These are phyloP conservation scores for Mactromeris polynyma DNA, from an alignment of 2,888 invertebrate genomes.

Conservation along the genomic window DNA sequence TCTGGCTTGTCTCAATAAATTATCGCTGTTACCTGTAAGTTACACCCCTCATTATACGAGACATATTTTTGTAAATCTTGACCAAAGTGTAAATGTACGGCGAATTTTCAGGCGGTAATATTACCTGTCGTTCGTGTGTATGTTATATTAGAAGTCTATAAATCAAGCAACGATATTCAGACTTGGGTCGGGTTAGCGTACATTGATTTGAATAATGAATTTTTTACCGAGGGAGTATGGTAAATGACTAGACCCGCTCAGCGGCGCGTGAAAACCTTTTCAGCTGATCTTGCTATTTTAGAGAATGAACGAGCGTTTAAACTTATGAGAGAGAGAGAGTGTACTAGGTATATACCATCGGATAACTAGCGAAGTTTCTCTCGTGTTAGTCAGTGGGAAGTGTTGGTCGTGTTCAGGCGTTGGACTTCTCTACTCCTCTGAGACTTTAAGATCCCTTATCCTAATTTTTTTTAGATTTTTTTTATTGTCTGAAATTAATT, in stretches of 20 bases:
- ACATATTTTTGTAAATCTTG: constrained; percentile 11
- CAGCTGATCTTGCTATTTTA: constrained; percentile 62
- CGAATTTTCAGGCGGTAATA: constrained; percentile 10
- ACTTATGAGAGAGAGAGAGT: neutral
- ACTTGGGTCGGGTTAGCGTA: constrained; percentile 20
- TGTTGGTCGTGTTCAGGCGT: constrained; percentile 7
- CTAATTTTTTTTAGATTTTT: neutral
- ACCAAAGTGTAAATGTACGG: constrained; percentile 3
- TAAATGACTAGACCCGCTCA: constrained; percentile 44
- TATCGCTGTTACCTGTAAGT: constrained; percentile 8
- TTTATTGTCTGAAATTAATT: constrained; percentile 1
- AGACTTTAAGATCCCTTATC: constrained; percentile 14
- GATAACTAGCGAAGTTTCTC: constrained; percentile 44
- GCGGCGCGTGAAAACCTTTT: constrained; percentile 53
- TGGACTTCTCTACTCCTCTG: neutral
- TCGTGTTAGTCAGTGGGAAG: constrained; percentile 36
- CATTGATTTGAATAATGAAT: constrained; percentile 30
- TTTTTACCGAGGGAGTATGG: constrained; percentile 35
- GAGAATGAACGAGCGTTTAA: constrained; percentile 26
- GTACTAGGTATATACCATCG: constrained; percentile 11
- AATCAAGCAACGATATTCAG: constrained; percentile 15
- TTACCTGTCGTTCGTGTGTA: constrained; percentile 25
- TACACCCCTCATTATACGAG: neutral
- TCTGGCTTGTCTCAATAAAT: constrained; percentile 34
- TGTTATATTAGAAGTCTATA: constrained; percentile 29